Evolutionary conservation across 2,888 invertebrate species (phyloP).

Genomic region (Pachliopta kotzebuea): DNA sequence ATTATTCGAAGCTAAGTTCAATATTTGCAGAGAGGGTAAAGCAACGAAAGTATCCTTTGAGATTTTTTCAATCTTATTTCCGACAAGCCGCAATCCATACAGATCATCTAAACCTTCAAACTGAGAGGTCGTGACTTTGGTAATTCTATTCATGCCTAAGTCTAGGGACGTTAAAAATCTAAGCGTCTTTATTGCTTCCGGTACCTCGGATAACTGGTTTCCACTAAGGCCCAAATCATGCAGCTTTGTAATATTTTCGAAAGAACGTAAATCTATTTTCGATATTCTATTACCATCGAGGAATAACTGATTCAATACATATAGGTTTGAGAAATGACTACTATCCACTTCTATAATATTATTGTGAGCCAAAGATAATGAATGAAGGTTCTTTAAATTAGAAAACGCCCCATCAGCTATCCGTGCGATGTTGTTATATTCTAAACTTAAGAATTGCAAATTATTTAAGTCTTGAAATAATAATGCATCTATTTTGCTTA

Average conservation of each 20-base stretch:
- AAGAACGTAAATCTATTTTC: conserved; percentile 84
- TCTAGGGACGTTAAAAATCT: conserved; percentile 87
- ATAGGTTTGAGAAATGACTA: conserved; percentile 86
- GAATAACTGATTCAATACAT: conserved; percentile 86
- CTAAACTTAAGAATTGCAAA: conserved; percentile 87
- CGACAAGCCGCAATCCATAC: conserved; percentile 87
- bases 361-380: conserved; percentile 87
- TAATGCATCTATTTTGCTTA: conserved; percentile 85
- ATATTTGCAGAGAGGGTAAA: conserved; percentile 85
- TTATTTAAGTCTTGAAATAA: conserved; percentile 88
- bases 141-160: conserved; percentile 90
- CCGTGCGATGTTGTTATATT: conserved; percentile 84
- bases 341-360: conserved; percentile 84
- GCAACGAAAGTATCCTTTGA: conserved; percentile 87
- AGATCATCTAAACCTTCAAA: conserved; percentile 88
- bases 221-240: conserved; percentile 88
- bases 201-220: conserved; percentile 85
- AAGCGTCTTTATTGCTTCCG: conserved; percentile 85
- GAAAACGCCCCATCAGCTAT: conserved; percentile 88
- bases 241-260: conserved; percentile 88
- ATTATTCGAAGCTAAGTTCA: conserved; percentile 90
- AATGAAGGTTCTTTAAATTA: conserved; percentile 88
- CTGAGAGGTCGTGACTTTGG: conserved; percentile 84
- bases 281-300: conserved; percentile 88
- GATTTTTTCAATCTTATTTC: conserved; percentile 89